A percentile compares a stretch with the other conserved stretches of the same genome.
Evolutionary conservation across 64 coral and sea anemone species (phyloP).

Genomic region (Trachythela sp.): DNA sequence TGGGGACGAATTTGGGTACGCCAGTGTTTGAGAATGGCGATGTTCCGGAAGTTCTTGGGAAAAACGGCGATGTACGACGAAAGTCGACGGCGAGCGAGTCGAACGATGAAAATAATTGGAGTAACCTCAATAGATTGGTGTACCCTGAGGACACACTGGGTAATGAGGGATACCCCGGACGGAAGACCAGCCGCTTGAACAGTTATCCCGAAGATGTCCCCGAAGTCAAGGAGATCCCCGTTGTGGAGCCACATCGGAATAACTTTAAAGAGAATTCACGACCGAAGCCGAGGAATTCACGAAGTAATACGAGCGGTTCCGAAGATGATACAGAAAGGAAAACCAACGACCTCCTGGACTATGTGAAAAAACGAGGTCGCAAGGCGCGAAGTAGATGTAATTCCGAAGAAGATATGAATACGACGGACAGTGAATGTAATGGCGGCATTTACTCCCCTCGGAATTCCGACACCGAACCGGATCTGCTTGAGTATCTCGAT

Average conservation of each 20-base stretch:
- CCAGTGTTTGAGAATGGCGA: constrained; percentile 37
- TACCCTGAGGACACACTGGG: background rate
- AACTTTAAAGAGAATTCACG: constrained; percentile 8
- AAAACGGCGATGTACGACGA: background rate
- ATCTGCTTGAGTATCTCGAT: constrained; percentile 46
- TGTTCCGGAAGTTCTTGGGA: background rate
- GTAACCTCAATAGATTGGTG: background rate
- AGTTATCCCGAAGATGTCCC: constrained; percentile 15
- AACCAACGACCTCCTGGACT: background rate
- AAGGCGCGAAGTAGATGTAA: constrained; percentile 57
- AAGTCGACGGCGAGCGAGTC: constrained; percentile 10
- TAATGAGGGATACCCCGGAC: background rate
- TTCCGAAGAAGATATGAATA: constrained; percentile 85
- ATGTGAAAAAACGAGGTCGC: constrained; percentile 62
- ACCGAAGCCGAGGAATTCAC: constrained; percentile 2
- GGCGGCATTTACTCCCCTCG: constrained; percentile 28
- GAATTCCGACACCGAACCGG: constrained; percentile 58
- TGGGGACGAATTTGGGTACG: background rate
- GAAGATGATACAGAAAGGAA: background rate
- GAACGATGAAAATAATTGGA: constrained; percentile 12
- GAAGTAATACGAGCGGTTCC: constrained; percentile 1
- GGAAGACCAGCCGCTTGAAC: background rate
- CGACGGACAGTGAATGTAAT: constrained; percentile 83
- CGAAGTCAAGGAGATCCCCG: background rate
- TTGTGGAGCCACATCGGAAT: background rate